These are phyloP conservation scores for Linnaemya vulpina DNA, from an alignment of 2,888 invertebrate species.

Conservation along the genomic window DNA sequence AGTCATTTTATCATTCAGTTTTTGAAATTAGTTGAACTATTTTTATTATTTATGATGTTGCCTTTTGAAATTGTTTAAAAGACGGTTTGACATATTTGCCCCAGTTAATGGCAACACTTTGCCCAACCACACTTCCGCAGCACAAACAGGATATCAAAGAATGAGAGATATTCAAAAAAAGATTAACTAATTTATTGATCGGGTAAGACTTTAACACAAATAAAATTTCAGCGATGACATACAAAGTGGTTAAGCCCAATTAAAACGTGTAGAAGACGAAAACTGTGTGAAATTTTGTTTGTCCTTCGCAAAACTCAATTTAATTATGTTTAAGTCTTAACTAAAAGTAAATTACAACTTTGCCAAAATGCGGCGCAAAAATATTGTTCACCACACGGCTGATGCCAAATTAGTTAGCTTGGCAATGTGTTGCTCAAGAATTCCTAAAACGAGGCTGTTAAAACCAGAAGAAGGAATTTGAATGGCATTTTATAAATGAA, in stretches of 20 bases:
- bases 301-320: not conserved
- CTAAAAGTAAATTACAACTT: too few species aligned
- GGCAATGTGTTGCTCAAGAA: not conserved
- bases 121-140: too few species aligned
- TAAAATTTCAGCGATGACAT: not conserved
- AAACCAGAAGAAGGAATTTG: not conserved
- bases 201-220: not conserved
- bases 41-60: too few species aligned
- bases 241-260: not conserved
- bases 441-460: not conserved
- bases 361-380: not conserved
- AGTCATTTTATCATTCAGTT: too few species aligned
- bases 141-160: not conserved
- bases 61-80: too few species aligned
- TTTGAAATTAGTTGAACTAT: too few species aligned
- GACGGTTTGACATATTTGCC: too few species aligned
- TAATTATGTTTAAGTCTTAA: not conserved
- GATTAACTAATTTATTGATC: not conserved
- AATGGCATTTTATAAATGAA: constrained; percentile 36
- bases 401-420: not conserved
- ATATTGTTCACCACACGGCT: not conserved
- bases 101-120: too few species aligned
- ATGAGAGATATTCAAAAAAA: not conserved
- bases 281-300: not conserved
- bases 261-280: not conserved